phyloP scores from a whole-genome alignment of 2,797 vertebrate genomes.

The Hippopotamyrus pictus region DNA sequence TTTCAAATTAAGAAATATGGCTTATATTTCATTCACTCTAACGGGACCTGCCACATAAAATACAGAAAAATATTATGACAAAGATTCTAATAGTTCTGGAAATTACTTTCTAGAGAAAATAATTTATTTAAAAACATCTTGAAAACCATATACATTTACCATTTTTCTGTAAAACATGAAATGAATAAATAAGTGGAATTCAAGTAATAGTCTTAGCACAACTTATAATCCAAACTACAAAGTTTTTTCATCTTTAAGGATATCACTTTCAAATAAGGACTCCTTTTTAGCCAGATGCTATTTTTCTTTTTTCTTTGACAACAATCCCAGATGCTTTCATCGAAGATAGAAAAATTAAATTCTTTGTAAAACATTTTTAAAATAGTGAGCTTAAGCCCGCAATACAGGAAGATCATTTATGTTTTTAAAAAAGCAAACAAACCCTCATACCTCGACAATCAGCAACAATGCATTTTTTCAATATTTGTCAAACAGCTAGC shows the following conservation, averaged over 20 bases:
- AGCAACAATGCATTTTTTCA: neutral
- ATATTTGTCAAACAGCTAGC: neutral
- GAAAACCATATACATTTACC: slow-evolving; percentile 4
- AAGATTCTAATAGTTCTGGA: neutral
- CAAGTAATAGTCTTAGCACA: neutral
- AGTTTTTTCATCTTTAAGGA: neutral
- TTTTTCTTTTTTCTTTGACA: neutral
- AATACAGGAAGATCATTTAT: neutral
- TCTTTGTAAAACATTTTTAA: neutral
- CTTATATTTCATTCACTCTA: neutral
- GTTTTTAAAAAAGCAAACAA: neutral
- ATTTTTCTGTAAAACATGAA: neutral
- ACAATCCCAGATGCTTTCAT: neutral
- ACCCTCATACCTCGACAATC: neutral
- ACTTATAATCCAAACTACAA: neutral
- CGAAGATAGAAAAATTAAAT: neutral
- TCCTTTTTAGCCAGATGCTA: neutral
- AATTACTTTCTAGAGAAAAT: neutral
- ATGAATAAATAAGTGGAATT: slow-evolving; percentile 9
- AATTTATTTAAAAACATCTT: slow-evolving; percentile 1
- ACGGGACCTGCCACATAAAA: neutral
- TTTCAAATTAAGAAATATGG: neutral
- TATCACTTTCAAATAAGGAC: neutral
- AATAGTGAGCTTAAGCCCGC: neutral
- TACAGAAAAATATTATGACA: neutral